phyloP scores from a whole-genome alignment of 2,888 invertebrate genomes.

The Gari tellinella region DNA sequence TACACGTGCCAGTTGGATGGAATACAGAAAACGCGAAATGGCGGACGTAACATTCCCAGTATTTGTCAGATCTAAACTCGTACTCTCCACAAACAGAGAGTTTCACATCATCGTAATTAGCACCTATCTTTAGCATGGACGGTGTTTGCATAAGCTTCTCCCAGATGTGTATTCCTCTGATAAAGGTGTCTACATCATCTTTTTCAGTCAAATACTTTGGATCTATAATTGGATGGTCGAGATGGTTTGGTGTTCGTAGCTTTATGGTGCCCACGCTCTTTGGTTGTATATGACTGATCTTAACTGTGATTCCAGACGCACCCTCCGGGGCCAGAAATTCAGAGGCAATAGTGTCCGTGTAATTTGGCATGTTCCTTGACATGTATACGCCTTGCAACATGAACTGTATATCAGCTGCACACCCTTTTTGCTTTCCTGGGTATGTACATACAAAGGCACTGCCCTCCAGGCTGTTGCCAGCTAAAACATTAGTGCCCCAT shows the following conservation, averaged over 20 bases:
- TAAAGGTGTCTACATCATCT: conserved; percentile 30
- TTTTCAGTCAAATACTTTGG: conserved; percentile 92
- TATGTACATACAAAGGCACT: conserved; percentile 47
- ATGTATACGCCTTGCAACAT: conserved; percentile 27
- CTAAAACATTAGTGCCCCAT: conserved; percentile 35
- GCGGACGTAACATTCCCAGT: conserved; percentile 40
- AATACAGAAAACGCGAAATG: conserved; percentile 19
- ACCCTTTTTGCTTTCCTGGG: conserved; percentile 27
- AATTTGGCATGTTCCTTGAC: conserved; percentile 18
- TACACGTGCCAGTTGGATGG: conserved; percentile 35
- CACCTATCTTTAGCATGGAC: conserved; percentile 30
- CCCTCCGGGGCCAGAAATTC: conserved; percentile 11
- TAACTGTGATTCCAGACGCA: not conserved
- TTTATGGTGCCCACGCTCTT: conserved; percentile 92
- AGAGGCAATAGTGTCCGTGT: conserved; percentile 29
- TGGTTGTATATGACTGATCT: conserved; percentile 84
- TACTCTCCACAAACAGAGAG: conserved; percentile 24
- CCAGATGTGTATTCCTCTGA: conserved; percentile 33
- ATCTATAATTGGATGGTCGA: conserved; percentile 92
- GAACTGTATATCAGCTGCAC: conserved; percentile 49
- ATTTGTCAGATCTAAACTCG: conserved; percentile 33
- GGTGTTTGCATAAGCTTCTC: conserved; percentile 29
- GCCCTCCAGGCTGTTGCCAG: conserved; percentile 37
- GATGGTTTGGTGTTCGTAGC: conserved; percentile 90
- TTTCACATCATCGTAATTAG: conserved; percentile 3